Evolutionary conservation across 2,888 invertebrate species (phyloP).

Genomic region (Chouioia cunea): DNA sequence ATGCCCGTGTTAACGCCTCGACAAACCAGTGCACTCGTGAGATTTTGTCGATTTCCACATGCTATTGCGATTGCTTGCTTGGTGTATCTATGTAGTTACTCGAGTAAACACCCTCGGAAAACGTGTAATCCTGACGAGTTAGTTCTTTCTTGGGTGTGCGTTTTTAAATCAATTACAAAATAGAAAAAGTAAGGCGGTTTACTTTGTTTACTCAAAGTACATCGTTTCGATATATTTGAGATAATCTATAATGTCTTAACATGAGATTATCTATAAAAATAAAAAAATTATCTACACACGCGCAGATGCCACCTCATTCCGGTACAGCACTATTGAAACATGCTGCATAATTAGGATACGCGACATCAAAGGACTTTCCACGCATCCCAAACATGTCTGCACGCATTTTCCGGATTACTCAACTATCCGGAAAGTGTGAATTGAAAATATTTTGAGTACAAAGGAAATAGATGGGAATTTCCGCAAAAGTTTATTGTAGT

Average conservation of each 20-base stretch:
- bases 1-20: not conserved
- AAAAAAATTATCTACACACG: too few species aligned
- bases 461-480: constrained; percentile 29
- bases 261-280: too few species aligned
- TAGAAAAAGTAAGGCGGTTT: too few species aligned
- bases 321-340: too few species aligned
- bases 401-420: constrained; percentile 17
- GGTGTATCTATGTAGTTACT: not conserved
- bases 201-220: too few species aligned
- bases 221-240: too few species aligned
- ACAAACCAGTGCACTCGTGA: constrained; percentile 4
- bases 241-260: too few species aligned
- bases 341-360: too few species aligned
- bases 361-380: too few species aligned
- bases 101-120: not conserved
- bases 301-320: too few species aligned
- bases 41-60: not conserved
- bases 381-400: not conserved
- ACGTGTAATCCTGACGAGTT: not conserved
- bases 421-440: not conserved
- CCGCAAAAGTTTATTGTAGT: constrained; percentile 50
- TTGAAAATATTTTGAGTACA: constrained; percentile 12
- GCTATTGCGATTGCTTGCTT: constrained; percentile 6
- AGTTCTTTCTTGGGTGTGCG: too few species aligned
- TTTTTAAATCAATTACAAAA: too few species aligned